Base-by-base conservation (phyloP, 92 coral and sea anemone genomes). In the Bergia sp. region DNA sequence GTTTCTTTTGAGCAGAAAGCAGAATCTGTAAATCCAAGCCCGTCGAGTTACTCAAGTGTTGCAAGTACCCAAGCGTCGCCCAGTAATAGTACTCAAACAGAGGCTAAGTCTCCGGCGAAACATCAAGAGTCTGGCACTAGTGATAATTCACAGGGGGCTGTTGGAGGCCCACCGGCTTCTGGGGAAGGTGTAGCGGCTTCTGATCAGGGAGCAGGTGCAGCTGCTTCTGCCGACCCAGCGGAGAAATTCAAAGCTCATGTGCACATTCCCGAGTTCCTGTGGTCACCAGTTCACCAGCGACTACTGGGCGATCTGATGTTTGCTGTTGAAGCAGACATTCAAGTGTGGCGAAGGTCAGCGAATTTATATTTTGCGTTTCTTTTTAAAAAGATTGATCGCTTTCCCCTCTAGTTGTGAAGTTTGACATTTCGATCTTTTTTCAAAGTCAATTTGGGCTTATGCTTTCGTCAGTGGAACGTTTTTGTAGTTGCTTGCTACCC, bases 251-350 rank as follows among this genome's bases (percentile, higher is more conserved):
- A 89, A 78, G 98, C 98, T 1, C 86, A 95, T 75, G 94, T 95
- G 37, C 92, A 94, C 72, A 97, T 97, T 81, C 99, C 99, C 20
- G 98, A 97, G 91, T 97, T 93, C 80, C 79, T 97, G 73, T 97
- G 99, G 99, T 97, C 99, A 1, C 93, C 98, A 7, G 92, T 97
- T 92, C 99, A 97, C 72, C 99, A 97, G 91, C 92, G 99, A 40
- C 80, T 97, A 71, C 78, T 97, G 69, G 99, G 97, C 0, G 99
- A 97, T 91, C 73, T 97, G 78, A 93, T 97, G 81, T 97, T 97
- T 81, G 98, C 99, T 36, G 89, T 97, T 38, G 99, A 97, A 93
- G 90, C 99, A 53, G 99, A 97, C 82, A 88, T 97, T 44, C 99
- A 97, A 85, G 99, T 97, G 29, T 97, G 99, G 99, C 88, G 98